A percentile compares a stretch with the other conserved stretches of the same genome.
Evolutionary conservation across 2,888 invertebrate genomes (phyloP).

Genomic region (Cotesia congregata): DNA sequence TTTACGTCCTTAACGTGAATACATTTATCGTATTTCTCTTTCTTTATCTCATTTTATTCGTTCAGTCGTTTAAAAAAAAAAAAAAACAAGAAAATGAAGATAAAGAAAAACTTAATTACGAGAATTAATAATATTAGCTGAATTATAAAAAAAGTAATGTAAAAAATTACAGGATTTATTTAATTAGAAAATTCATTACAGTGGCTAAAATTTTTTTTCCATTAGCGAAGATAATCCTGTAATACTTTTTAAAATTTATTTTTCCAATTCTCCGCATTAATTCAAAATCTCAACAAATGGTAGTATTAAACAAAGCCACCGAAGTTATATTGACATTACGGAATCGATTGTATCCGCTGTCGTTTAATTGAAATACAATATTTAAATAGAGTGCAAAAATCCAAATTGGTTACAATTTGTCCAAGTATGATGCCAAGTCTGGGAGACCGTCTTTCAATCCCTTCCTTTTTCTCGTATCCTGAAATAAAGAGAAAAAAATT

Average conservation of each 20-base stretch:
- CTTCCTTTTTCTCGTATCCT: slow-evolving; percentile 98
- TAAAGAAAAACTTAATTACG: slow-evolving; percentile 37
- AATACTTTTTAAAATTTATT: slow-evolving; percentile 37
- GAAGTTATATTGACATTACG: slow-evolving; percentile 46
- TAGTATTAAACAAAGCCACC: slow-evolving; percentile 49
- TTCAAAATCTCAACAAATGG: slow-evolving; percentile 39
- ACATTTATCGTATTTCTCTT: slow-evolving; percentile 53
- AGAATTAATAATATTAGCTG: slow-evolving; percentile 43
- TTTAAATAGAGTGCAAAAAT: slow-evolving; percentile 65
- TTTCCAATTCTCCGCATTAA: slow-evolving; percentile 28
- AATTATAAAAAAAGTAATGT: slow-evolving; percentile 50
- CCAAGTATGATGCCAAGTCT: slow-evolving; percentile 93
- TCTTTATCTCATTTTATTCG: slow-evolving; percentile 41
- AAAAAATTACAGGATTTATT: slow-evolving; percentile 50
- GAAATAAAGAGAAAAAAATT: slow-evolving; percentile 63
- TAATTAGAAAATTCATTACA: slow-evolving; percentile 47
- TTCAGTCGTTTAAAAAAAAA: slow-evolving; percentile 41
- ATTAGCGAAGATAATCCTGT: slow-evolving; percentile 43
- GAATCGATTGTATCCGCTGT: slow-evolving; percentile 44
- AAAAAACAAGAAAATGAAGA: slow-evolving; percentile 23
- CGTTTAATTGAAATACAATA: slow-evolving; percentile 66
- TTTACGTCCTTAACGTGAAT: slow-evolving; percentile 50
- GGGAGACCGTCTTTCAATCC: slow-evolving; percentile 99
- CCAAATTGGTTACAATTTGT: slow-evolving; percentile 90
- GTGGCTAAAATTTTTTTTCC: slow-evolving; percentile 41